phyloP scores from a whole-genome alignment of 2,888 invertebrate species.

The Onchidella celtica region DNA sequence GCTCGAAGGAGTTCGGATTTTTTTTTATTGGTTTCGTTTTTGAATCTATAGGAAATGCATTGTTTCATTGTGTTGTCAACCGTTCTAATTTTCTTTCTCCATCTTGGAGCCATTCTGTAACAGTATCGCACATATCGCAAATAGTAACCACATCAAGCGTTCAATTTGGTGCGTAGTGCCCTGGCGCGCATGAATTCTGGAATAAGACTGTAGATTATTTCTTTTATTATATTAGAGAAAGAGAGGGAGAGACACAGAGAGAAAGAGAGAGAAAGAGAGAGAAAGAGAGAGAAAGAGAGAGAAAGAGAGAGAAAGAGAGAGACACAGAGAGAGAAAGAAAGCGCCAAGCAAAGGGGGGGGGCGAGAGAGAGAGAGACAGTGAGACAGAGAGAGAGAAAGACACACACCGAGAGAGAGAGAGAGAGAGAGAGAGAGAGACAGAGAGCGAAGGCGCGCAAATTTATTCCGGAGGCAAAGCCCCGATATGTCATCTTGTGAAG shows the following conservation, averaged over 20 bases:
- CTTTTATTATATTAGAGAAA: neutral
- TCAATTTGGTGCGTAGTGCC: no score
- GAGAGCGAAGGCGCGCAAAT: neutral
- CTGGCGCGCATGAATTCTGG: no score
- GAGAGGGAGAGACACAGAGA: neutral
- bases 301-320: slow-evolving; percentile 26
- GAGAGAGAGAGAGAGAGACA: slow-evolving; percentile 19
- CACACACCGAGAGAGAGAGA: neutral
- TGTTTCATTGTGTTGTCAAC: no score
- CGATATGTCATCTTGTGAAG: no score
- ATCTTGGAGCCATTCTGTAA: neutral
- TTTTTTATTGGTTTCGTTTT: no score
- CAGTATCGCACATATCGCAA: neutral
- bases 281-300: slow-evolving; percentile 11
- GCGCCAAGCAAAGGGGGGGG: neutral
- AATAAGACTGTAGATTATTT: no score
- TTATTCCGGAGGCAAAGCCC: no score
- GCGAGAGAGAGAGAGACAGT: neutral
- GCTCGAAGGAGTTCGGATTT: neutral
- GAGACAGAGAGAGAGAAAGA: slow-evolving; percentile 20
- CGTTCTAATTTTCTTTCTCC: no score
- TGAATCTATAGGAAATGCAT: no score
- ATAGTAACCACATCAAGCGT: no score
- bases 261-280: neutral
- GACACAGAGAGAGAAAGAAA: slow-evolving; percentile 4